phyloP scores from a whole-genome alignment of 2,888 invertebrate species.

The Phoenoteleia sp. region DNA sequence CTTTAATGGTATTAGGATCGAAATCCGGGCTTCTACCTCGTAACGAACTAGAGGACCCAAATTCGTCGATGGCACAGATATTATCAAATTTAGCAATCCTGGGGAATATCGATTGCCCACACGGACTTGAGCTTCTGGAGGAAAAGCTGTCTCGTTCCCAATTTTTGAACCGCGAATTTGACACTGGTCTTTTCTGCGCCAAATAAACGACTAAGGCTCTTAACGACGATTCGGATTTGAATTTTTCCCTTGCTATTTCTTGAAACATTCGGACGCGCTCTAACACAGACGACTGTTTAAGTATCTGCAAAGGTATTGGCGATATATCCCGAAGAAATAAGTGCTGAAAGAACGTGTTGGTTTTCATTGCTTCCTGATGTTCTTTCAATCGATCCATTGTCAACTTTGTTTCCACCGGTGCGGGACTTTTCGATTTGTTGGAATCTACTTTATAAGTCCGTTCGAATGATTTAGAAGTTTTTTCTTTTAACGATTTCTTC shows the following conservation, averaged over 20 bases:
- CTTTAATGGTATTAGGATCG: conserved; percentile 84
- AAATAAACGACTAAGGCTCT: conserved; percentile 89
- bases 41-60: conserved; percentile 82
- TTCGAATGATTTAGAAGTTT: conserved; percentile 46
- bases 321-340: conserved; percentile 89
- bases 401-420: conserved; percentile 67
- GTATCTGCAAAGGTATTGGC: conserved; percentile 84
- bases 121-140: conserved; percentile 88
- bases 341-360: conserved; percentile 91
- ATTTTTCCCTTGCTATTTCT: conserved; percentile 86
- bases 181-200: conserved; percentile 90
- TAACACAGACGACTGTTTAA: conserved; percentile 89
- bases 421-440: conserved; percentile 48
- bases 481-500: conserved; percentile 69
- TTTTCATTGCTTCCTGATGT: conserved; percentile 88
- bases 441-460: conserved; percentile 17
- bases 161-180: conserved; percentile 91
- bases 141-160: conserved; percentile 89
- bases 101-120: conserved; percentile 86
- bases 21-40: conserved; percentile 85
- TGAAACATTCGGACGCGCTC: conserved; percentile 92
- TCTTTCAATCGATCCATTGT: conserved; percentile 87
- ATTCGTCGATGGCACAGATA: conserved; percentile 83
- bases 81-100: conserved; percentile 84
- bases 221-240: conserved; percentile 88